These are phyloP conservation scores for Enteromius trimaculatus DNA, from an alignment of 2,797 vertebrate genomes.

Conservation along the genomic window DNA sequence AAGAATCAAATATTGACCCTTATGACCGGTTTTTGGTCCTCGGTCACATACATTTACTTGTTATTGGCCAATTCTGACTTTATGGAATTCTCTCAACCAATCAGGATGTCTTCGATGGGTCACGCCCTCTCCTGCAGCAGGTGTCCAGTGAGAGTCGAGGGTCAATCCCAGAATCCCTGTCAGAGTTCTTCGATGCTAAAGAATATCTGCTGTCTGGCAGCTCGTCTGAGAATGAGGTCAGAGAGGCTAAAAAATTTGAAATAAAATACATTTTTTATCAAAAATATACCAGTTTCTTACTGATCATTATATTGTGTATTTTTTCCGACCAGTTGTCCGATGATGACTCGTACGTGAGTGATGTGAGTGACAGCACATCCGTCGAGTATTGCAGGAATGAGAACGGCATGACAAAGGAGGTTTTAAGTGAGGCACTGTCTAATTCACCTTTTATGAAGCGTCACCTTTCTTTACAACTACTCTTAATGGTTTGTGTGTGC, in stretches of 20 bases:
- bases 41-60: constrained; percentile 58
- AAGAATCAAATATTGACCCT: too few relatives aligned
- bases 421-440: constrained; percentile 65
- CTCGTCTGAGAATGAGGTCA: constrained; percentile 97
- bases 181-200: constrained; percentile 95
- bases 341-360: constrained; percentile 95
- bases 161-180: constrained; percentile 92
- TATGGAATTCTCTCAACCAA: constrained; percentile 52
- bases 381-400: constrained; percentile 92
- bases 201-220: constrained; percentile 96
- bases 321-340: constrained; percentile 84
- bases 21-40: too few relatives aligned
- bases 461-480: background rate
- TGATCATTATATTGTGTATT: background rate
- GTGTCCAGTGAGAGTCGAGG: constrained; percentile 88
- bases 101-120: constrained; percentile 80
- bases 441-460: background rate
- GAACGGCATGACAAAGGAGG: constrained; percentile 78
- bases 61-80: constrained; percentile 76
- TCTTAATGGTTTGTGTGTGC: background rate
- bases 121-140: constrained; percentile 87
- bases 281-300: background rate
- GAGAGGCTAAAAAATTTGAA: constrained; percentile 19
- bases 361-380: constrained; percentile 93
- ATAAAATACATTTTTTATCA: too few relatives aligned